A percentile compares a stretch with the other conserved stretches of the same genome.
Evolutionary conservation across 2,797 vertebrate genomes (phyloP).

Genomic region (Xiphophorus birchmanni): DNA sequence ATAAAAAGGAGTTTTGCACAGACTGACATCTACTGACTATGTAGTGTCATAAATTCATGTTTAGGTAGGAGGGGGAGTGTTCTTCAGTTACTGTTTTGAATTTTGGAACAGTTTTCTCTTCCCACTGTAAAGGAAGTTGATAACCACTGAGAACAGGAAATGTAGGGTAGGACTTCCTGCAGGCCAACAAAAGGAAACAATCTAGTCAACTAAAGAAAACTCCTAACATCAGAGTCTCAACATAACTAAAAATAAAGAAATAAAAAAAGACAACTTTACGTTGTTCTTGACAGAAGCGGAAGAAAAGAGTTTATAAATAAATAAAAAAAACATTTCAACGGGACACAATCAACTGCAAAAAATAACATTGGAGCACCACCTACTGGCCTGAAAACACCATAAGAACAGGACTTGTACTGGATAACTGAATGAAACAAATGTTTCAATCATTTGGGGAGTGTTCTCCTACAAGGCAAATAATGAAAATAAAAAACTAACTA

Average conservation of each 20-base stretch:
- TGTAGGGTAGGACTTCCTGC: conserved; percentile 82
- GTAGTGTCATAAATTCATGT: neutral
- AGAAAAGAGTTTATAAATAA: neutral
- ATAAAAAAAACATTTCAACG: neutral
- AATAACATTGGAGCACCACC: conserved; percentile 65
- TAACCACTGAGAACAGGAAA: conserved; percentile 85
- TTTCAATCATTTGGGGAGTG: neutral
- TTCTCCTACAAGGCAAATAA: neutral
- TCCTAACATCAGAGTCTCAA: conserved; percentile 14
- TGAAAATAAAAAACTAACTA: neutral
- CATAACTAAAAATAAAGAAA: neutral
- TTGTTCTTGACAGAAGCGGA: neutral
- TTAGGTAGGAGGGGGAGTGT: neutral
- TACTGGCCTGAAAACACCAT: conserved; percentile 58
- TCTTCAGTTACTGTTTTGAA: conserved; percentile 27
- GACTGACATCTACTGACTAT: neutral
- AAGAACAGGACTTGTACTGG: neutral
- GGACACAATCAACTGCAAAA: neutral
- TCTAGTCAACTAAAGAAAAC: conserved; percentile 43
- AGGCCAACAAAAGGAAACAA: conserved; percentile 77
- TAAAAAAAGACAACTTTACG: neutral
- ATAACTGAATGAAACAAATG: neutral
- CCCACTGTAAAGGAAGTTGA: conserved; percentile 84
- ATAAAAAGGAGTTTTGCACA: conserved; percentile 14
- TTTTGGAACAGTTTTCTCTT: conserved; percentile 67